Evolutionary conservation across 2,113 vertebrate genomes (phyloP).

Genomic region (Podocnemis expansa): DNA sequence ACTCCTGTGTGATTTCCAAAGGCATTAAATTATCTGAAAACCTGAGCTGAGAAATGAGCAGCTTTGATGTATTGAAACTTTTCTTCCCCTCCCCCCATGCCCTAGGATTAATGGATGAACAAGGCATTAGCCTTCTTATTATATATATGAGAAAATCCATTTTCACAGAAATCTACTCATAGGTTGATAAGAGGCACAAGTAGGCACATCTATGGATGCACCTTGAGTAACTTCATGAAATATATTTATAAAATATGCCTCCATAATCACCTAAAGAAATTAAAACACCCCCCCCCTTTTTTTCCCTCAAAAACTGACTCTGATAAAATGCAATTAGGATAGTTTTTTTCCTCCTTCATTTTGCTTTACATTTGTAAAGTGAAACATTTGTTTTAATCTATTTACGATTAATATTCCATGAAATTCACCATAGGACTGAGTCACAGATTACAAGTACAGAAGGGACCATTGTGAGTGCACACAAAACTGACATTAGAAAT

Average conservation of each 20-base stretch:
- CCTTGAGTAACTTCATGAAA: background rate
- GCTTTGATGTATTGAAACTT: slow-evolving; percentile 19
- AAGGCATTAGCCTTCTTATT: background rate
- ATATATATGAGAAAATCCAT: background rate
- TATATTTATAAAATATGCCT: background rate
- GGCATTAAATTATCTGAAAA: slow-evolving; percentile 56
- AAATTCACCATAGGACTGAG: background rate
- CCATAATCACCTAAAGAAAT: background rate
- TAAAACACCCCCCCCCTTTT: background rate
- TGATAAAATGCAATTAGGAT: background rate
- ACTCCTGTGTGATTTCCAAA: slow-evolving; percentile 33
- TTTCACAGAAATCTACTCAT: background rate
- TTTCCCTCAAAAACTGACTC: too few relatives aligned
- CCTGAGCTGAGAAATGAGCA: slow-evolving; percentile 27
- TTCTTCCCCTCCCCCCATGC: background rate
- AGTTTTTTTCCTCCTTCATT: background rate
- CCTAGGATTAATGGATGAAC: background rate
- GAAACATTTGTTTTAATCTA: background rate
- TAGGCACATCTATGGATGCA: background rate
- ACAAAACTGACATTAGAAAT: too few relatives aligned
- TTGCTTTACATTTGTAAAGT: background rate
- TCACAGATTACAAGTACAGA: background rate
- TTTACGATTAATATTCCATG: background rate
- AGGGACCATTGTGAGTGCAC: background rate
- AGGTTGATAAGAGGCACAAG: background rate